These are phyloP conservation scores for Heliconius hortense DNA, from an alignment of 2,888 invertebrate species.

Conservation along the genomic window DNA sequence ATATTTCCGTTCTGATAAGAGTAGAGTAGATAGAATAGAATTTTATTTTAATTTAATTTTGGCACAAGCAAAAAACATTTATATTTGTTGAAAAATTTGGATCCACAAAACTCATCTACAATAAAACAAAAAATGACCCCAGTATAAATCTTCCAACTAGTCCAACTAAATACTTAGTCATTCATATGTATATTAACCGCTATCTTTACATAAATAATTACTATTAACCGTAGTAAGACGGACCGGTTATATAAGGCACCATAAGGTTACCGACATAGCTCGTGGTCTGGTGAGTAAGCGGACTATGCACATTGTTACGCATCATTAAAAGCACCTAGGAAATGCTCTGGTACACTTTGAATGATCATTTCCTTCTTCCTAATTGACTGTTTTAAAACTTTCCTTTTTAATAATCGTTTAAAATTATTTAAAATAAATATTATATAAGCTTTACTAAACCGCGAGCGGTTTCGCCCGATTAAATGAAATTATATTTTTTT, in stretches of 20 bases:
- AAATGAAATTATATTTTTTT: too few relatives aligned
- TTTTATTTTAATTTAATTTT: too few relatives aligned
- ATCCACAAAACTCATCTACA: background rate
- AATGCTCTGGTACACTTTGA: constrained; percentile 31
- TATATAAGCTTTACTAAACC: background rate
- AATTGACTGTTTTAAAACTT: background rate
- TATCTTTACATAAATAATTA: constrained; percentile 38
- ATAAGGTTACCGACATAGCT: constrained; percentile 61
- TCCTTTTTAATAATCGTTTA: constrained; percentile 5
- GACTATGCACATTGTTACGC: constrained; percentile 38
- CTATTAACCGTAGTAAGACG: constrained; percentile 46
- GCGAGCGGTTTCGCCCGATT: too few relatives aligned
- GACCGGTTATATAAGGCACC: constrained; percentile 56
- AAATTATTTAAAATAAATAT: background rate
- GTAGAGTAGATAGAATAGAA: too few relatives aligned
- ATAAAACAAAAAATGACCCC: background rate
- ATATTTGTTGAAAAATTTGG: too few relatives aligned
- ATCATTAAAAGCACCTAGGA: constrained; percentile 38
- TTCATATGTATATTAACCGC: constrained; percentile 30
- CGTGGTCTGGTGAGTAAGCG: constrained; percentile 41
- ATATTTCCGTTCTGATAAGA: too few relatives aligned
- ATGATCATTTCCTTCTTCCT: constrained; percentile 31
- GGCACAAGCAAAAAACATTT: too few relatives aligned
- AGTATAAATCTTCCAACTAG: constrained; percentile 1
- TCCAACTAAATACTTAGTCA: constrained; percentile 21